Evolutionary conservation across 1,140 invertebrate species (phyloP).

Genomic region (Palaemon carinicauda): DNA sequence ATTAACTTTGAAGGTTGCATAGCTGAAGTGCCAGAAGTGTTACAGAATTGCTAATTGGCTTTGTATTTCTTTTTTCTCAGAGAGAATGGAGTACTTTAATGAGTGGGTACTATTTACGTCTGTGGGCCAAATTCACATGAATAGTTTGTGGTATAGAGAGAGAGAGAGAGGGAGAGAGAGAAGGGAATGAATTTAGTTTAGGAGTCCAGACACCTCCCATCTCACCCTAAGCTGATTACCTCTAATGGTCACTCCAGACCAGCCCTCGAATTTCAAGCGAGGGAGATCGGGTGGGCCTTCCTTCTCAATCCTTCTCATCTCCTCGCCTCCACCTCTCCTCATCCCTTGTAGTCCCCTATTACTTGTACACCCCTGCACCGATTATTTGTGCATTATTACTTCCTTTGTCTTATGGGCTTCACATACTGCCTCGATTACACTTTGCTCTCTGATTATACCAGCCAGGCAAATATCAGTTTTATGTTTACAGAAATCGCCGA

Average conservation of each 20-base stretch:
- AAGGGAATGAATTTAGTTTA: not conserved
- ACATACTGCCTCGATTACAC: not conserved
- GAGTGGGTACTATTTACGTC: not conserved
- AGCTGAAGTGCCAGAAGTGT: too few species aligned
- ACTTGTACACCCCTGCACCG: not conserved
- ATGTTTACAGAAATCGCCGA: too few species aligned
- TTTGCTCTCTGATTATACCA: not conserved
- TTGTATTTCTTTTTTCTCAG: not conserved
- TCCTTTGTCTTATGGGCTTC: not conserved
- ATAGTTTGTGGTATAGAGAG: not conserved
- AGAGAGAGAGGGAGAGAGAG: not conserved
- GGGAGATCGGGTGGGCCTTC: not conserved
- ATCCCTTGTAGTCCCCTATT: not conserved
- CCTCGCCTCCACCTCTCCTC: not conserved
- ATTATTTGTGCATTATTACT: not conserved
- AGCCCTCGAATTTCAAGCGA: conserved; percentile 25
- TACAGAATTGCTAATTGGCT: not conserved
- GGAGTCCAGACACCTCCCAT: conserved; percentile 30
- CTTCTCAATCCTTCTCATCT: not conserved
- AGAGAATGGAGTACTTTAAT: not conserved
- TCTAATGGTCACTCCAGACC: conserved; percentile 44
- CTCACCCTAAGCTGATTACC: conserved; percentile 45
- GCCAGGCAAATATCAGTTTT: too few species aligned
- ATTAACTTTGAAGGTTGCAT: too few species aligned
- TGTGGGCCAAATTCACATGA: not conserved